These are phyloP conservation scores for Neodontobutis hainanensis DNA, from an alignment of 2,113 vertebrate species.

Conservation along the genomic window DNA sequence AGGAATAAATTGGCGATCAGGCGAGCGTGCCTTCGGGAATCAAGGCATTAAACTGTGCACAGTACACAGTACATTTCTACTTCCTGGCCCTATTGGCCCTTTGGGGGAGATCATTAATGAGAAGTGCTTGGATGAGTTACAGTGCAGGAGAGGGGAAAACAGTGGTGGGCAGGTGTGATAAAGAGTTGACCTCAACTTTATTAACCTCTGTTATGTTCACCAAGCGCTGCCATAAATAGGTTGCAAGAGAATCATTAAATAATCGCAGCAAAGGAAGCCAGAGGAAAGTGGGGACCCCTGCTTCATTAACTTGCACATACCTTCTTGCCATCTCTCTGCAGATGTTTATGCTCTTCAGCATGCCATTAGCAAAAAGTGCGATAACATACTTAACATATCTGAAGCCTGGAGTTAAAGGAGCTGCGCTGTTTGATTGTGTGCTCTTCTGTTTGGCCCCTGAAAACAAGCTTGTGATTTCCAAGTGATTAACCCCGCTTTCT, in stretches of 20 bases:
- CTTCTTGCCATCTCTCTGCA: conserved; percentile 21
- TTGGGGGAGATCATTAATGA: conserved; percentile 57
- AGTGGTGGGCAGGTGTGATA: conserved; percentile 56
- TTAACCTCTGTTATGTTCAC: conserved; percentile 67
- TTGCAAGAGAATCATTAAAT: conserved; percentile 54
- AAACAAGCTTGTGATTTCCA: conserved; percentile 5
- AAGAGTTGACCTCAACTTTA: conserved; percentile 66
- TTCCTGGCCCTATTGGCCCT: conserved; percentile 30
- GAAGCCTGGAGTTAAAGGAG: conserved; percentile 20
- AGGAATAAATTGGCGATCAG: conserved; percentile 62
- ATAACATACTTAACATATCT: conserved; percentile 12
- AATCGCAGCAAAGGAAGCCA: conserved; percentile 23
- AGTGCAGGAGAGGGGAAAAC: conserved; percentile 30
- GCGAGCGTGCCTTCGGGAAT: conserved; percentile 56
- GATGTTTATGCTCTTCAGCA: conserved; percentile 23
- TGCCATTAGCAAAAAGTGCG: conserved; percentile 31
- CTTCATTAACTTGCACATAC: conserved; percentile 57
- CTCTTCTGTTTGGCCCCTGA: conserved; percentile 41
- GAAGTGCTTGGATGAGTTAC: conserved; percentile 42
- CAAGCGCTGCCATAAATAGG: conserved; percentile 54
- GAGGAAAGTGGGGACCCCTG: conserved; percentile 34
- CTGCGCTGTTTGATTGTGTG: conserved; percentile 3
- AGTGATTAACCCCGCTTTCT: conserved; percentile 17
- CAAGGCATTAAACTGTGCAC: conserved; percentile 56
- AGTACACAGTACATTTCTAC: conserved; percentile 34